Conservation (phyloP, 2,888 invertebrate genomes). For the Dasysyrphus tricinctus region DNA sequence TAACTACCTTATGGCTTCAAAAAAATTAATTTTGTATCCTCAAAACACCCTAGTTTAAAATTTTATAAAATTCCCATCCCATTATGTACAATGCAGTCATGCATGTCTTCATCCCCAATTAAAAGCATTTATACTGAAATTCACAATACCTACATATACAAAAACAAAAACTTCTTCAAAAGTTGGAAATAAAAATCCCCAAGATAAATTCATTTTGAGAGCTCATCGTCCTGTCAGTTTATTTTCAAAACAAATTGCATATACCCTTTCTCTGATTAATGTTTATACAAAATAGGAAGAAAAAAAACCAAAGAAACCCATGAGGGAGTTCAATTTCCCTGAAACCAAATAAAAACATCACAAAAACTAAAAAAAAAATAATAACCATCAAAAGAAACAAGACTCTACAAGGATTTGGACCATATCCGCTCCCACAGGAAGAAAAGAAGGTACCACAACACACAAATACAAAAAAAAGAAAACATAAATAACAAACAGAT, state of each 20-base stretch:
- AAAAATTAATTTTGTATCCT: too few relatives aligned
- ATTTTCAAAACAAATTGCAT: conserved; percentile 35
- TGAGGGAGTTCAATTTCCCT: conserved; percentile 19
- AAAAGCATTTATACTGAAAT: neutral
- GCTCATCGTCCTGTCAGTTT: conserved; percentile 32
- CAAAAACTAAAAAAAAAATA: conserved; percentile 7
- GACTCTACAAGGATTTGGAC: conserved; percentile 38
- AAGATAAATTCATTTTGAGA: conserved; percentile 41
- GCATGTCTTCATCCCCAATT: neutral
- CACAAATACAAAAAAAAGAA: conserved; percentile 6
- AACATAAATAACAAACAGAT: conserved; percentile 38
- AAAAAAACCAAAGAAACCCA: conserved; percentile 8
- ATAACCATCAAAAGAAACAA: conserved; percentile 30
- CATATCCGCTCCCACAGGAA: conserved; percentile 27
- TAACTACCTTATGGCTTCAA: too few relatives aligned
- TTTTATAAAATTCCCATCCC: too few relatives aligned
- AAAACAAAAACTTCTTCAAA: neutral
- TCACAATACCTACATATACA: neutral
- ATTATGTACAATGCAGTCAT: too few relatives aligned
- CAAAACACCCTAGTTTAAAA: too few relatives aligned
- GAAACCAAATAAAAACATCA: conserved; percentile 15
- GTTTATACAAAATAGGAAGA: neutral
- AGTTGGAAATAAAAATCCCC: conserved; percentile 8
- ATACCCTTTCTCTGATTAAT: conserved; percentile 32
- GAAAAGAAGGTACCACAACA: neutral